phyloP scores from a whole-genome alignment of 2,113 vertebrate genomes.

The Mirza zaza region DNA sequence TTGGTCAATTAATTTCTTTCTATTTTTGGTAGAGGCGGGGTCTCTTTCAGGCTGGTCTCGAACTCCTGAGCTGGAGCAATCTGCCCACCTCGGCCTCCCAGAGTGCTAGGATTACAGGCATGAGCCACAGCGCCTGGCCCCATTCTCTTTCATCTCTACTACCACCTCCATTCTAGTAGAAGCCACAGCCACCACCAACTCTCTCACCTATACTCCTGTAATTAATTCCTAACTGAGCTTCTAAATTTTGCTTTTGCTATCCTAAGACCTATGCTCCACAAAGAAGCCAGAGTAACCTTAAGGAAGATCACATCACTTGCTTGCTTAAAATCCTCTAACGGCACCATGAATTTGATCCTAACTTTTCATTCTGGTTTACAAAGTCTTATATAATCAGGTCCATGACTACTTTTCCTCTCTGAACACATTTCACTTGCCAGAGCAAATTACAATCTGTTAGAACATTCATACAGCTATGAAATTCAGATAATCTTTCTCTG shows the following conservation, averaged over 20 bases:
- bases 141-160: background rate
- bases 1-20: too few relatives aligned
- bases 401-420: background rate
- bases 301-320: background rate
- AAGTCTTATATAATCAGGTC: background rate
- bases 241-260: background rate
- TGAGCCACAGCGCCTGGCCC: too few relatives aligned
- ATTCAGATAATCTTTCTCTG: background rate
- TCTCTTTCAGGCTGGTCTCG: too few relatives aligned
- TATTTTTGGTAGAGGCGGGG: too few relatives aligned
- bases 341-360: background rate
- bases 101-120: too few relatives aligned
- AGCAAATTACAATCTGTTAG: background rate
- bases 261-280: background rate
- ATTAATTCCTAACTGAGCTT: background rate
- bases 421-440: background rate
- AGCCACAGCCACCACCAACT: background rate
- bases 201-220: background rate
- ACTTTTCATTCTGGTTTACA: conserved; percentile 9
- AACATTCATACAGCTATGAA: background rate
- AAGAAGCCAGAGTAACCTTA: background rate
- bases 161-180: background rate
- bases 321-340: background rate
- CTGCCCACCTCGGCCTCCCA: too few relatives aligned
- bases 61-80: too few relatives aligned